phyloP scores from a whole-genome alignment of 1,140 invertebrate genomes.

The Bombus haemorrhoidalis region DNA sequence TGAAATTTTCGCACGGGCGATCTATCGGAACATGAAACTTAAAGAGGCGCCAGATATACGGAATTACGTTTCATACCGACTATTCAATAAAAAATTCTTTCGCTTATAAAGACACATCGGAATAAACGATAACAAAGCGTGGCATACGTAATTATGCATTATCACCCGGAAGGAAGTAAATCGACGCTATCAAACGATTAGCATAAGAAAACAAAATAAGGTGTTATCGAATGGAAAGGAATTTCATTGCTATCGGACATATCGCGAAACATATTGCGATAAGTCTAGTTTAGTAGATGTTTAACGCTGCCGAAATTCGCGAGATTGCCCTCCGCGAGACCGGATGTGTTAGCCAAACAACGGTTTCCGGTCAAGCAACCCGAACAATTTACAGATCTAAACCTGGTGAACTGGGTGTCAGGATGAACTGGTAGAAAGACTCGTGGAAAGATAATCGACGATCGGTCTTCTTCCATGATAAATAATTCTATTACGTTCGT shows the following conservation, averaged over 20 bases:
- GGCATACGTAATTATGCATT: background rate
- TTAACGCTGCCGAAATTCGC: background rate
- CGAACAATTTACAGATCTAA: background rate
- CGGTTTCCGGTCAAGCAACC: background rate
- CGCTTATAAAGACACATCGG: background rate
- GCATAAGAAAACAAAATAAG: background rate
- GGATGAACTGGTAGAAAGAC: no score
- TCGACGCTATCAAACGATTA: background rate
- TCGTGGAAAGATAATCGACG: background rate
- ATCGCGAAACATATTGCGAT: background rate
- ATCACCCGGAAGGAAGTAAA: background rate
- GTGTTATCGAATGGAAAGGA: background rate
- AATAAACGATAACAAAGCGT: background rate
- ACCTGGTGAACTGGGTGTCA: background rate
- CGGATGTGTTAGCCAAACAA: background rate
- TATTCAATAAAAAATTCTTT: rapidly evolving
- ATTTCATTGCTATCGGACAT: background rate
- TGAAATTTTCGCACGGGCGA: background rate
- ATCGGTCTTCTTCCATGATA: background rate
- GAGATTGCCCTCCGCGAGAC: background rate
- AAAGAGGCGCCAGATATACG: background rate
- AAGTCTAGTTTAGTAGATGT: background rate
- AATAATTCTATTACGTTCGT: background rate
- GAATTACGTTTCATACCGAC: background rate
- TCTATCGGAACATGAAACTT: background rate